Conservation (phyloP, 2,797 vertebrate genomes). For the Myripristis murdjan region DNA sequence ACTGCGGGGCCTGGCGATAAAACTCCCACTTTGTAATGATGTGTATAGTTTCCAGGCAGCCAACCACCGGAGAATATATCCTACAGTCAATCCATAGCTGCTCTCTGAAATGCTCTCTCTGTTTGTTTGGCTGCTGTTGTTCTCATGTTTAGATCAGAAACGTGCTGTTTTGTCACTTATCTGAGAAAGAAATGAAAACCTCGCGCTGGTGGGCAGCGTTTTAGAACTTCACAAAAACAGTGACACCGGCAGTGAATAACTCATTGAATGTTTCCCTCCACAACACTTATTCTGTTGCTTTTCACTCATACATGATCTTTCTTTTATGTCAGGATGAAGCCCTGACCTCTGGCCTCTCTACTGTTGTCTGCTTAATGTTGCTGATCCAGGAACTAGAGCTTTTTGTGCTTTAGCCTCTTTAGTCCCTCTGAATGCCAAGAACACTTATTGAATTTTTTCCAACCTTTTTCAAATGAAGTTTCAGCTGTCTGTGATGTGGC, state of each 20-base stretch:
- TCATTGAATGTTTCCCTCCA: too few relatives aligned
- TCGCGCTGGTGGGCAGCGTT: not conserved
- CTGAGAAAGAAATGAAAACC: not conserved
- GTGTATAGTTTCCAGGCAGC: constrained; percentile 46
- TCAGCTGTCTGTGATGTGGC: too few relatives aligned
- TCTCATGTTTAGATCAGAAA: constrained; percentile 11
- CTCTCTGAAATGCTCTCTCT: not conserved
- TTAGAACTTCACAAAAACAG: too few relatives aligned
- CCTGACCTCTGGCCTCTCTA: not conserved
- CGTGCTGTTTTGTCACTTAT: constrained; percentile 2
- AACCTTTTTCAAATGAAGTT: too few relatives aligned
- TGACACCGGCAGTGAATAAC: too few relatives aligned
- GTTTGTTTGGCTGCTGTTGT: too few relatives aligned
- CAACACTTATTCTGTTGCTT: too few relatives aligned
- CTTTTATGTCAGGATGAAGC: too few relatives aligned
- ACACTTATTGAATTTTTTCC: too few relatives aligned
- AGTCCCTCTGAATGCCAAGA: not conserved
- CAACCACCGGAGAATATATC: constrained; percentile 8
- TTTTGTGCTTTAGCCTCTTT: too few relatives aligned
- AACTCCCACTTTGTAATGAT: constrained; percentile 16
- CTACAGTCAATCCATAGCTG: constrained; percentile 30
- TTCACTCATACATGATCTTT: too few relatives aligned
- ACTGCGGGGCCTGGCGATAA: constrained; percentile 45
- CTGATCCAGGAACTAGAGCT: too few relatives aligned
- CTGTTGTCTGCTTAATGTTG: not conserved